Evolutionary conservation across 2,113 vertebrate species (phyloP).

Genomic region (Progne subis): DNA sequence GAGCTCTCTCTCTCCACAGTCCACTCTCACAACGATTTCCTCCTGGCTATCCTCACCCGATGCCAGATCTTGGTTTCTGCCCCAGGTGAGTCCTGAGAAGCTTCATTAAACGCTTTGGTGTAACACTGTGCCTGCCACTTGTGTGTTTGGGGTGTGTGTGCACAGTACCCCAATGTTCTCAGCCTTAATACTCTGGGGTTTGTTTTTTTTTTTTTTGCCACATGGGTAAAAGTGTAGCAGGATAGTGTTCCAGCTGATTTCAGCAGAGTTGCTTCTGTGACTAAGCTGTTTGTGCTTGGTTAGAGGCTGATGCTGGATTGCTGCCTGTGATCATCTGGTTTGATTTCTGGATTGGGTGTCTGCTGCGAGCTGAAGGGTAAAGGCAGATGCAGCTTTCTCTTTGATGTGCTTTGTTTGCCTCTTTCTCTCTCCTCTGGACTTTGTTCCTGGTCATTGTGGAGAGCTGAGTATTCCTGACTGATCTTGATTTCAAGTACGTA

Average conservation of each 20-base stretch:
- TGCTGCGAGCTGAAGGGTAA: neutral
- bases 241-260: neutral
- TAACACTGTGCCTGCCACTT: rapidly evolving
- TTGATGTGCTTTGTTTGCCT: neutral
- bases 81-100: slow-evolving; percentile 79
- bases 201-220: neutral
- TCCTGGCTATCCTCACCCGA: slow-evolving; percentile 94
- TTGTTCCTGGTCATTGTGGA: neutral
- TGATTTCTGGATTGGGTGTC: neutral
- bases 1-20: slow-evolving; percentile 70
- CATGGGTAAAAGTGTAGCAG: neutral
- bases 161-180: rapidly evolving
- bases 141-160: neutral
- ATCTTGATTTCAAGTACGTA: neutral
- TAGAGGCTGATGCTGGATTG: neutral
- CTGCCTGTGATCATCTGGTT: neutral
- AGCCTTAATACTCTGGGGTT: rapidly evolving
- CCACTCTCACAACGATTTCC: slow-evolving; percentile 96
- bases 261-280: neutral
- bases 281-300: neutral
- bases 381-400: neutral
- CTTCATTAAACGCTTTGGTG: rapidly evolving
- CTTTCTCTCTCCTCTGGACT: neutral
- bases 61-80: slow-evolving; percentile 96
- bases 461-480: neutral